phyloP scores from a whole-genome alignment of 2,888 invertebrate genomes.

The Spilosoma lubricipeda region DNA sequence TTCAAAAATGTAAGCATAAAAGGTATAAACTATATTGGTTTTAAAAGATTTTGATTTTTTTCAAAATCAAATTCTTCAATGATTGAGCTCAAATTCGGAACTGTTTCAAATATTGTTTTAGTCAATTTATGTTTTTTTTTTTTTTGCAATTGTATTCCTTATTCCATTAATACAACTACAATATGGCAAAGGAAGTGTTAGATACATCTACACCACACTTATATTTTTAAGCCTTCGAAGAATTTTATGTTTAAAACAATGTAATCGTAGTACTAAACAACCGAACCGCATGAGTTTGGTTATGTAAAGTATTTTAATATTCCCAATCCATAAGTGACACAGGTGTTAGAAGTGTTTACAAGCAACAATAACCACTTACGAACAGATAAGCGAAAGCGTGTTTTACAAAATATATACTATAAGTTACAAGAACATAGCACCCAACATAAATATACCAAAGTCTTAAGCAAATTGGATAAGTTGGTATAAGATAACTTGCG shows the following conservation, averaged over 20 bases:
- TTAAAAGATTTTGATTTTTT: too few relatives aligned
- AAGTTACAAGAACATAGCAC: conserved; percentile 1
- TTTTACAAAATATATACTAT: not conserved
- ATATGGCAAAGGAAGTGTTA: too few relatives aligned
- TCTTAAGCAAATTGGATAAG: conserved; percentile 33
- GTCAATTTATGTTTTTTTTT: too few relatives aligned
- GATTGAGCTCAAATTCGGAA: too few relatives aligned
- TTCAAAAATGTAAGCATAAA: too few relatives aligned
- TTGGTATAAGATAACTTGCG: conserved; percentile 32
- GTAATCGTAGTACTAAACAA: not conserved
- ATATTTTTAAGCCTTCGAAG: not conserved
- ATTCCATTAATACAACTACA: not conserved
- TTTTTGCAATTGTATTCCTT: too few relatives aligned
- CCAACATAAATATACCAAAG: conserved; percentile 25
- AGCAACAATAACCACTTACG: not conserved
- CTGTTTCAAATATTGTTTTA: too few relatives aligned
- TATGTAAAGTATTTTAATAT: not conserved
- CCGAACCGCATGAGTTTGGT: not conserved
- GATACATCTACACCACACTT: too few relatives aligned
- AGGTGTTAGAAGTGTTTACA: conserved; percentile 1
- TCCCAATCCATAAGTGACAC: not conserved
- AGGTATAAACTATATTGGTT: too few relatives aligned
- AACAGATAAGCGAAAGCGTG: not conserved
- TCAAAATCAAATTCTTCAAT: too few relatives aligned
- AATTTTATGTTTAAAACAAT: not conserved